Evolutionary conservation across 2,797 vertebrate species (phyloP), one percentile per base, ranked within the genome.

Genomic region (Limnodromus scolopaceus): DNA sequence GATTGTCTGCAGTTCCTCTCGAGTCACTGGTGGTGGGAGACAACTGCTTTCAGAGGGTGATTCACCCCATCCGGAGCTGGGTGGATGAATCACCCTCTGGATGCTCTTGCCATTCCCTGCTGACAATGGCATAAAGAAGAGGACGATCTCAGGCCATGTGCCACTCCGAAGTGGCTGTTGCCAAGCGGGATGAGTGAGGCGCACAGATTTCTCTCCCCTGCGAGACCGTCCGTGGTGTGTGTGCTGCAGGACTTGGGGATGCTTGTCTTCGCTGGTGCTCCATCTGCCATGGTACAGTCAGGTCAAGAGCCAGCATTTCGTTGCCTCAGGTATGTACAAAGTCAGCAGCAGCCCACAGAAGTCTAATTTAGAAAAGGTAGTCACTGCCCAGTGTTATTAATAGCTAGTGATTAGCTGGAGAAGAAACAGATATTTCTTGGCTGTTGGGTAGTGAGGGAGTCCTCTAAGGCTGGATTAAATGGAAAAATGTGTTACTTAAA

Each of bases 11-110:
- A 28, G 22, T 48, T 46, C 38, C 74, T 78, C 74, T 58, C 7
- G 2, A 63, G 87, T 72, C 22, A 24, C 30, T 53, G 69, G 45
- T 22, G 85, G 49, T 68, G 85, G 87, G 87, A 88, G 76, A 80
- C 45, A 84, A n/a, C 43, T 82, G 64, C 53, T 90, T 48, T 61
- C 45, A 64, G 49, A 69, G 58, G 45, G 27, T 92, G 94, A 95
- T 93, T 96, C 92, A 90, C 30, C 86, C 79, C 15, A 1, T 9
- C 28, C 7, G 1, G 57, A 54, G 43, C 61, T 43, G 49, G 48
- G 76, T 32, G 76, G 17, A 9, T 94, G 93, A 96, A 84, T 94
- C 88, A 86, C 16, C 27, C 46, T n/a, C 70, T 46, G 91, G 43
- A 76, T 70, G 89, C 70, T 94, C 58, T 53, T 72, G 54, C 41